Evolutionary conservation across 1,140 invertebrate species (phyloP), one percentile per base, ranked within the genome.

Genomic region (Zaprionus ghesquierei): DNA sequence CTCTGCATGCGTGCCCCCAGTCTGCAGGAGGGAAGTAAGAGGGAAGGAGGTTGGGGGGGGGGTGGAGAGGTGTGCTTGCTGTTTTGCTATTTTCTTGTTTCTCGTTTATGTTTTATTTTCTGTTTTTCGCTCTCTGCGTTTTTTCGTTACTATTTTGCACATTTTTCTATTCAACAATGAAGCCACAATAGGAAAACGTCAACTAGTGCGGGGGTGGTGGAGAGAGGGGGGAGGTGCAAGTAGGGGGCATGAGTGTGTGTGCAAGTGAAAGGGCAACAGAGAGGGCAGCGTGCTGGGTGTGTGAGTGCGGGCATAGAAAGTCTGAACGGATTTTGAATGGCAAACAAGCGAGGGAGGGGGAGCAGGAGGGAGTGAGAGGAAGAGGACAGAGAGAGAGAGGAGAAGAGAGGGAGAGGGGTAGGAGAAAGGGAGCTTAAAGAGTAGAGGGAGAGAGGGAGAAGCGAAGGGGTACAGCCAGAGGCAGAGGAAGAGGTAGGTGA

Each of bases 121-220:
- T 68, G 50, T 66, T 65, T 59, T 38, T 59, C 38, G 20, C 20
- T 69, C 12, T 35, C 33, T 35, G 62, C 59, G 64, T 78, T 85
- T 86, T 77, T 77, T 75, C 74, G 79, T 87, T 87, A 89, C 84
- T 87, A 89, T 89, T 87, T 87, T 87, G 84, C 84, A 87, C 82
- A 89, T 87, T 87, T 90, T 87, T 90, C 87, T 90, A 84, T 90
- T 87, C 87, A 90, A 90, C 87, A 90, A 90, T 90, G 82, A 90
- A 90, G 84, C 87, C 80, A 81, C 75, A 89, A 90, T 79, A 77
- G 77, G 81, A 82, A 81, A 87, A 87, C 82, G 82, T 87, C 84
- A 89, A 87, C 84, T 89, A 87, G 82, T 77, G 82, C 84, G 77
- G 65, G 63, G 72, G 22, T 29, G n/a, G 13, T 23, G n/a, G 53